Conservation (phyloP, 2,113 vertebrate species). For the Neolamprologus sp. region DNA sequence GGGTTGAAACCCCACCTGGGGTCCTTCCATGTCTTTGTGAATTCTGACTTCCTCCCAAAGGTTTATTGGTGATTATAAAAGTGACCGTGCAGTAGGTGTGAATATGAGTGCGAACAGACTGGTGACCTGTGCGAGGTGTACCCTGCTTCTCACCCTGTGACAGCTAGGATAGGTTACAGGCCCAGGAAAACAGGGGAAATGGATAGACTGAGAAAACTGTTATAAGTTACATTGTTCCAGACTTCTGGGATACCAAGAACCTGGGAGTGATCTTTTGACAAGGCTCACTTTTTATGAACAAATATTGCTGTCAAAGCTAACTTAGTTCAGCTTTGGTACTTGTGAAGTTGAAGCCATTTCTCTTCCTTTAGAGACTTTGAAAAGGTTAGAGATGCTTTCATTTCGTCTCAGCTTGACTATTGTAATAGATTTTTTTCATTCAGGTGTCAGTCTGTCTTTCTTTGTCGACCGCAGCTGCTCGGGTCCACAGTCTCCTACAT, state of each 20-base stretch:
- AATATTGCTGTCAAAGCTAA: neutral
- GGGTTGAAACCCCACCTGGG: neutral
- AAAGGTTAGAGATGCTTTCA: neutral
- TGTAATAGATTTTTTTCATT: neutral
- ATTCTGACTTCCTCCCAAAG: neutral
- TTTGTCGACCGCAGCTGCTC: neutral
- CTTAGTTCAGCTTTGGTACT: neutral
- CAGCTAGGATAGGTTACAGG: neutral
- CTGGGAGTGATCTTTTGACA: neutral
- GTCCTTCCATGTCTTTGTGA: neutral
- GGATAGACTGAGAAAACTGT: neutral
- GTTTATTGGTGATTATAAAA: neutral
- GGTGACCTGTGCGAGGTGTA: neutral
- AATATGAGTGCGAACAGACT: neutral
- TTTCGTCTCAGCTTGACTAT: neutral
- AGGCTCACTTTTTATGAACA: neutral
- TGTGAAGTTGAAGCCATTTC: neutral
- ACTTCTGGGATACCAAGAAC: neutral
- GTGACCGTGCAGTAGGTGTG: neutral
- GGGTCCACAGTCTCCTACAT: neutral
- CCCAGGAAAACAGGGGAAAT: neutral
- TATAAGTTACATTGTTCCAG: neutral
- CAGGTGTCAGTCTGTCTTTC: neutral
- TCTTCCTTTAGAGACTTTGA: neutral
- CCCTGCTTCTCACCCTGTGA: neutral